Evolutionary conservation across 2,888 invertebrate species (phyloP).

Genomic region (Anarsia innoxiella): DNA sequence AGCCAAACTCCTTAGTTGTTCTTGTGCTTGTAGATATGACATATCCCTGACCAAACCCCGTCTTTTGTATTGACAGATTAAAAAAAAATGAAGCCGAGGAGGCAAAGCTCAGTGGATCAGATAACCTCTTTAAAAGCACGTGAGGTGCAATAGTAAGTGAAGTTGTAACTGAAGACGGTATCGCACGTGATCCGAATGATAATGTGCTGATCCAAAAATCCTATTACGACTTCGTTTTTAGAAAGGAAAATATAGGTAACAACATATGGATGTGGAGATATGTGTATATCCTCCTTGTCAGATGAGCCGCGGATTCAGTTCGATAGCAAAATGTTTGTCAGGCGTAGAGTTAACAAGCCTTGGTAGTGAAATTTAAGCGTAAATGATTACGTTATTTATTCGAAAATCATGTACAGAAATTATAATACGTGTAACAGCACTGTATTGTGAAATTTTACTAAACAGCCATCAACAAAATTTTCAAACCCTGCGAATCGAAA

Average conservation of each 20-base stretch:
- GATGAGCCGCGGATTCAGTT: too few relatives aligned
- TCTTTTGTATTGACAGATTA: too few relatives aligned
- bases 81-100: slow-evolving; percentile 2
- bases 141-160: slow-evolving; percentile 4
- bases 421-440: not conserved
- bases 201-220: slow-evolving; percentile 5
- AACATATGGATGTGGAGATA: not conserved
- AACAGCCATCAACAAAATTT: not conserved
- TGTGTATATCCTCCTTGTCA: not conserved
- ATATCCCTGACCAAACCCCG: too few relatives aligned
- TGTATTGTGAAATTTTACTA: not conserved
- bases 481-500: not conserved
- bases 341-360: not conserved
- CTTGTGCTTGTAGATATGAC: too few relatives aligned
- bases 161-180: slow-evolving; percentile 5
- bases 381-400: not conserved
- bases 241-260: not conserved
- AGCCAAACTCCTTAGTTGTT: too few relatives aligned
- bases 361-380: not conserved
- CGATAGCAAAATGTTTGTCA: not conserved
- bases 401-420: not conserved
- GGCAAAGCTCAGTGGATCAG: slow-evolving; percentile 8
- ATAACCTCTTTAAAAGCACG: slow-evolving; percentile 8
- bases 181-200: slow-evolving; percentile 3
- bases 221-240: slow-evolving; percentile 1